A percentile compares a stretch with the other conserved stretches of the same genome.
phyloP scores from a whole-genome alignment of 1,140 invertebrate species.

The Leptinotarsa undecemlineata region DNA sequence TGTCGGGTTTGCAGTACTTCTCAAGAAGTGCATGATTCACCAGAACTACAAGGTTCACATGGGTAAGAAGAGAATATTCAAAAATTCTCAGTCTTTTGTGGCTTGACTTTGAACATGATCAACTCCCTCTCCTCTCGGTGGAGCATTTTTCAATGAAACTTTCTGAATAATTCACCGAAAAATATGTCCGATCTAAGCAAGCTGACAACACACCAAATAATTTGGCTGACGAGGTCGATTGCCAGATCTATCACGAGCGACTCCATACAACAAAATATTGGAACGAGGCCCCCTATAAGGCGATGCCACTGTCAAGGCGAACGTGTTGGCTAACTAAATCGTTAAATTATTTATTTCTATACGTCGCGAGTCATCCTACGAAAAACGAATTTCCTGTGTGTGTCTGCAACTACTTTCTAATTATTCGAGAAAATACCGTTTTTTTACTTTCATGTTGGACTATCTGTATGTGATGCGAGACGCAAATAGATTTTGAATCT shows the following conservation, averaged over 20 bases:
- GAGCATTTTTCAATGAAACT: too few relatives aligned
- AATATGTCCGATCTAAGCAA: too few relatives aligned
- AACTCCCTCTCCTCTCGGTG: too few relatives aligned
- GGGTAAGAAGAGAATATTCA: too few relatives aligned
- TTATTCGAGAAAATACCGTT: background rate
- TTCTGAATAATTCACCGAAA: too few relatives aligned
- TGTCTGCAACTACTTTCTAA: background rate
- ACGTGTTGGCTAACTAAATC: background rate
- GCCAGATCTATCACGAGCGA: background rate
- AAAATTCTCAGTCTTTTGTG: too few relatives aligned
- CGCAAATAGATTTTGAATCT: background rate
- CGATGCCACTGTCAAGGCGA: slow-evolving; percentile 6
- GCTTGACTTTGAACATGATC: too few relatives aligned
- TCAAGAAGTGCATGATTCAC: too few relatives aligned
- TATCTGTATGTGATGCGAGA: background rate
- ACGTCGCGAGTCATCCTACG: background rate
- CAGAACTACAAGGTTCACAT: too few relatives aligned
- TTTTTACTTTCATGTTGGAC: background rate
- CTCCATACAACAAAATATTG: background rate
- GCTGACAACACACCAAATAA: too few relatives aligned
- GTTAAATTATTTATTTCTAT: background rate
- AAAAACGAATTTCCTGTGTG: background rate
- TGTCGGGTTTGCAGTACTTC: too few relatives aligned
- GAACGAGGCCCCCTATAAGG: background rate
- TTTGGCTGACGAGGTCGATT: too few relatives aligned